Evolutionary conservation across 2,888 invertebrate species (phyloP).

Genomic region (Aspidapion aeneum): DNA sequence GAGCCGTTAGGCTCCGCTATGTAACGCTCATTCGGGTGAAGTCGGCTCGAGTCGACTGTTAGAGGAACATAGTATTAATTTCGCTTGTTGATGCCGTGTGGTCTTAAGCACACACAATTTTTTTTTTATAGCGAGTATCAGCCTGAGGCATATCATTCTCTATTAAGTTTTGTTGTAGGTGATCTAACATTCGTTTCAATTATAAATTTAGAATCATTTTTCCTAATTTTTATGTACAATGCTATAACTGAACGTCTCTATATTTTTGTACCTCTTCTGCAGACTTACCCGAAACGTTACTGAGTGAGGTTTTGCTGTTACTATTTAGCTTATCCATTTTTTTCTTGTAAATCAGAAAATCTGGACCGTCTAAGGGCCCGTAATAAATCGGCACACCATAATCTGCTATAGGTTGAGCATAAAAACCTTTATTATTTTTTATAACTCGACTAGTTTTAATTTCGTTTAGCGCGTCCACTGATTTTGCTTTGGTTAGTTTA

Average conservation of each 20-base stretch:
- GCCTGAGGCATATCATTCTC: no score
- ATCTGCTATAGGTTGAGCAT: constrained; percentile 45
- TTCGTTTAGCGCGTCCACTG: constrained; percentile 43
- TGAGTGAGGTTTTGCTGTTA: constrained; percentile 42
- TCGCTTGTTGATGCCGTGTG: no score
- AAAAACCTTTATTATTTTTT: constrained; percentile 44
- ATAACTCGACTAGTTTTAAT: constrained; percentile 37
- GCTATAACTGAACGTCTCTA: constrained; percentile 46
- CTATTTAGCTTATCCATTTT: constrained; percentile 41
- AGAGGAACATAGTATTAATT: no score
- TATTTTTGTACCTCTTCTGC: constrained; percentile 49
- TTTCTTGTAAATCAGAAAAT: constrained; percentile 47
- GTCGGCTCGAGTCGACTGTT: no score
- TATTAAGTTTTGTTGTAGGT: no score
- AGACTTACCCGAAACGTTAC: constrained; percentile 46
- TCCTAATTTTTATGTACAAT: no score
- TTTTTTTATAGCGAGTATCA: no score
- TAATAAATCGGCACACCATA: constrained; percentile 48
- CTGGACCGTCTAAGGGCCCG: constrained; percentile 47
- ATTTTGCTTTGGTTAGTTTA: constrained; percentile 40
- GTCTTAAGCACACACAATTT: no score
- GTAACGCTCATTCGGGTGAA: no score
- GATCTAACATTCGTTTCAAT: no score
- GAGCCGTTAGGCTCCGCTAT: no score
- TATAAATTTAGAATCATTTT: no score